These are phyloP conservation scores for Eriocheir sinensis DNA, from an alignment of 1,140 invertebrate species.

Conservation along the genomic window DNA sequence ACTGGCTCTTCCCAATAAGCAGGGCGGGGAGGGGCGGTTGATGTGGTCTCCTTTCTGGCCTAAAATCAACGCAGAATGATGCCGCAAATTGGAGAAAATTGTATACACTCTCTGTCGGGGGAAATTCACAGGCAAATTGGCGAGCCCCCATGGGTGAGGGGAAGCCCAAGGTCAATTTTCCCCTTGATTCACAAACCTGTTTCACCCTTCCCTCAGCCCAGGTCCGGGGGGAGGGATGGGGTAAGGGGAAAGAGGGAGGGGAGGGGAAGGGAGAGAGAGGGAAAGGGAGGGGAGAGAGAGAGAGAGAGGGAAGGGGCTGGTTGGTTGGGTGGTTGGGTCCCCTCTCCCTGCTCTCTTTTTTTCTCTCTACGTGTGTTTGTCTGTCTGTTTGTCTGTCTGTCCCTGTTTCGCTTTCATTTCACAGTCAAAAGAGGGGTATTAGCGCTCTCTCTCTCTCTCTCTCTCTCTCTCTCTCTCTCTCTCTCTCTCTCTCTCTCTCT, in stretches of 20 bases:
- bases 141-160: neutral
- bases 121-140: constrained; percentile 35
- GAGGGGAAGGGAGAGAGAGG: too few relatives aligned
- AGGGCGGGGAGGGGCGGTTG: neutral
- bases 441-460: neutral
- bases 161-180: constrained; percentile 46
- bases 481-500: neutral
- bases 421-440: too few relatives aligned
- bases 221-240: neutral
- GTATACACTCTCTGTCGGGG: constrained; percentile 1
- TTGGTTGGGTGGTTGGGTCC: too few relatives aligned
- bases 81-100: neutral
- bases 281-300: neutral
- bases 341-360: neutral
- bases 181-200: constrained; percentile 37
- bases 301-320: neutral
- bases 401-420: neutral
- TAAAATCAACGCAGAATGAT: constrained; percentile 43
- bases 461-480: neutral
- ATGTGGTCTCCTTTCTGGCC: neutral
- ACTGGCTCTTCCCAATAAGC: too few relatives aligned
- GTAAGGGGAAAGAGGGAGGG: too few relatives aligned
- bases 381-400: neutral
- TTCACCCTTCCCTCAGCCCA: constrained; percentile 7
- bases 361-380: neutral